A percentile compares a stretch with the other conserved stretches of the same genome.
phyloP scores from a whole-genome alignment of 2,113 vertebrate genomes.

The Heterocephalus glaber region DNA sequence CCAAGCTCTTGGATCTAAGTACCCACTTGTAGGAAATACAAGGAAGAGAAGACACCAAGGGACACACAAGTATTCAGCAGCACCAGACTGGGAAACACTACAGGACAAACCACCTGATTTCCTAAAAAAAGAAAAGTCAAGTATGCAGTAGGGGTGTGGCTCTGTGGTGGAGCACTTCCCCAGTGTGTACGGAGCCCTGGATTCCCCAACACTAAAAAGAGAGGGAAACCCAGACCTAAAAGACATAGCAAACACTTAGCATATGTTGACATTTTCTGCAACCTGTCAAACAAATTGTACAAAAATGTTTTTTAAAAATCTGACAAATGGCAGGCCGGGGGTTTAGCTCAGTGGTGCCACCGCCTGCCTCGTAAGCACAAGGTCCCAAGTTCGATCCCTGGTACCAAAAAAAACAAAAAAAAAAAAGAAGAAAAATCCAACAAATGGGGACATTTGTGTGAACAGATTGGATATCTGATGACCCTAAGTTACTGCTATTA shows the following conservation, averaged over 20 bases:
- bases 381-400: no score
- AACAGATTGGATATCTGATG: neutral
- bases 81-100: neutral
- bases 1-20: neutral
- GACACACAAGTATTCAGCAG: neutral
- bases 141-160: neutral
- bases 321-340: no score
- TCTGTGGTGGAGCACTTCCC: neutral
- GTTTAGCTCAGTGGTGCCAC: no score
- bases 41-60: neutral
- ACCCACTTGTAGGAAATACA: neutral
- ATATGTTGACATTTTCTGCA: neutral
- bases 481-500: neutral
- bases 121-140: neutral
- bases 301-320: neutral
- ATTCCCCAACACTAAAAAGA: no score
- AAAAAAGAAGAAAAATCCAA: neutral
- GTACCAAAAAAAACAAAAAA: no score
- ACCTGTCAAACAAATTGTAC: neutral
- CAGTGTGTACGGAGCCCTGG: no score
- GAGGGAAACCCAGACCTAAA: neutral
- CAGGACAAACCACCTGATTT: neutral
- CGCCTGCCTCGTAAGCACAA: no score
- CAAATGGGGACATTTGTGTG: neutral
- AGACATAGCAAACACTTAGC: neutral